phyloP scores from a whole-genome alignment of 2,888 invertebrate species.

The Drosophila longiperda region DNA sequence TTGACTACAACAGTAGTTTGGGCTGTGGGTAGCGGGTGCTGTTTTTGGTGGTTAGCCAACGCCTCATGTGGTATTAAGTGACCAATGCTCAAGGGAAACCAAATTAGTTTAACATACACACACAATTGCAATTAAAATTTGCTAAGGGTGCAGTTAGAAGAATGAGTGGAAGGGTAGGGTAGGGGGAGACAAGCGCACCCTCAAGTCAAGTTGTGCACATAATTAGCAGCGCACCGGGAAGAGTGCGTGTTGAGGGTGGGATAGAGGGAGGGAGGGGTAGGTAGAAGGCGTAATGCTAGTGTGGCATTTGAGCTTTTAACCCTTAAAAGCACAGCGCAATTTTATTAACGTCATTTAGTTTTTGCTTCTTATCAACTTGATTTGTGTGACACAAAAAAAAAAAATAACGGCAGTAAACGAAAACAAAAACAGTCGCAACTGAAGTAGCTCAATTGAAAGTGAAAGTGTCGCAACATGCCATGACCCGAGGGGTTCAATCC shows the following conservation, averaged over 20 bases:
- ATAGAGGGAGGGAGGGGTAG: neutral
- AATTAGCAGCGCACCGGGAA: slow-evolving; percentile 40
- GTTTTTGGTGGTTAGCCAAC: slow-evolving; percentile 62
- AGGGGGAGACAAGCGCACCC: slow-evolving; percentile 41
- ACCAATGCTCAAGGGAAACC: slow-evolving; percentile 58
- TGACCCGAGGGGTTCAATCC: slow-evolving; percentile 23
- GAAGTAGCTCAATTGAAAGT: slow-evolving; percentile 67
- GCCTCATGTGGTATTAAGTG: slow-evolving; percentile 44
- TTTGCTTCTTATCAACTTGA: slow-evolving; percentile 53
- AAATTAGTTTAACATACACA: slow-evolving; percentile 67
- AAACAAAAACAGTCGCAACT: slow-evolving; percentile 26
- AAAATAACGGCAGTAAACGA: neutral
- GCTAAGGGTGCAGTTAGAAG: slow-evolving; percentile 49
- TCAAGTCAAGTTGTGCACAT: slow-evolving; percentile 49
- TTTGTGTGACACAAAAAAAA: slow-evolving; percentile 27
- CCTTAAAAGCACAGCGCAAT: slow-evolving; percentile 47
- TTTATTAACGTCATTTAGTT: slow-evolving; percentile 59
- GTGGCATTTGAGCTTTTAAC: slow-evolving; percentile 49
- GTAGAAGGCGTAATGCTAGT: neutral
- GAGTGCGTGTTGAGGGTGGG: neutral
- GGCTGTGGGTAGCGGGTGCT: slow-evolving; percentile 41
- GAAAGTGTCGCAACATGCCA: slow-evolving; percentile 65
- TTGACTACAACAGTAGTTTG: slow-evolving; percentile 3
- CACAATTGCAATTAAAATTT: slow-evolving; percentile 63
- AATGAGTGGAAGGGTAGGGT: neutral